Base-by-base conservation (phyloP, 2,113 vertebrate species). In the Noctilio leporinus region DNA sequence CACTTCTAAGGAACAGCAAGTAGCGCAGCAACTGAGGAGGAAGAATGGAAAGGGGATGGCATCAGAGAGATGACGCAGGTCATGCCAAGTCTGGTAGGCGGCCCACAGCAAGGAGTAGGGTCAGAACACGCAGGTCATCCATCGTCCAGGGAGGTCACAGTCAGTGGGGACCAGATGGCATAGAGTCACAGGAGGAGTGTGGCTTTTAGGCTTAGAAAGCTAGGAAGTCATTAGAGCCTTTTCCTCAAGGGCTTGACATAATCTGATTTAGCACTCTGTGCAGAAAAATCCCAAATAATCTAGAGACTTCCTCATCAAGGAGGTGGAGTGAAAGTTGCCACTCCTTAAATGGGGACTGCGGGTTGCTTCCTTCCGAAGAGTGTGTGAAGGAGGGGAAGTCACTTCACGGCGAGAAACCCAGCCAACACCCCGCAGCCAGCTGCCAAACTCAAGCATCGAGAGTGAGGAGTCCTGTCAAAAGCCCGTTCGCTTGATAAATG, bases 1-100 rank as follows among this genome's bases (percentile, higher is more conserved):
- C 43, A 59, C 73, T 76, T 89, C 64, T 51, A 69, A 73, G 53
- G 43, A 69, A 57, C 30, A 76, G n/a, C 82, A 94, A 80, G 28
- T 67, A 86, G 43, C 59, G 11, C 67, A 45, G 9, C 10, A 55
- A 43, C 33, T 64, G 14, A 59, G 38, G 57, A 51, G 12, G 62
- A 9, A 57, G 35, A 85, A 5, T 17, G 10, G 33, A 22, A 53
- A 53, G 10, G 17, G 5, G 9, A 14, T 11, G 19, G 83, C 15
- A 7, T 35, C 20, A 6, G 55, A 82, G 38, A 53, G 47, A 82
- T 82, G 67, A 22, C 8, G 59, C 30, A 45, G 62, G 43, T 10
- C 35, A 19, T 1, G 45, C n/a, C 8, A 38, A 45, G 20, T 26
- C 57, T 47, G 26, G 9, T 3, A 64, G n/a, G 30, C 33, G 38